Conservation (phyloP, 2,797 vertebrate species). For the Artibeus lituratus region DNA sequence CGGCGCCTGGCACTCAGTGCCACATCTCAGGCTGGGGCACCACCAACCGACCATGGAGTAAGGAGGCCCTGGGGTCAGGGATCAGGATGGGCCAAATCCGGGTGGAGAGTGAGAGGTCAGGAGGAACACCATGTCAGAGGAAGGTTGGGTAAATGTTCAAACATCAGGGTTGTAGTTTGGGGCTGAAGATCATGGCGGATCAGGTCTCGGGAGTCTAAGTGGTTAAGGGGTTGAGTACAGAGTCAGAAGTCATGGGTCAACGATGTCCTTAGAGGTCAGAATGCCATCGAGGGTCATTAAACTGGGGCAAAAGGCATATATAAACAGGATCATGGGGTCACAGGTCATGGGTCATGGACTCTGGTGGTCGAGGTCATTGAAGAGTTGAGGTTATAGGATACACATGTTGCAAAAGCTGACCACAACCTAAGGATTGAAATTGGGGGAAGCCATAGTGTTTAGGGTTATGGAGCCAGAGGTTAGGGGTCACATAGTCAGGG, state of each 20-base stretch:
- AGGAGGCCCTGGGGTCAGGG: not conserved
- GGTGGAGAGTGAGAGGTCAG: not conserved
- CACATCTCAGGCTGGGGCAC: constrained; percentile 73
- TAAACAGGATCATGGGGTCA: not conserved
- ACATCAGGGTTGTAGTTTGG: not conserved
- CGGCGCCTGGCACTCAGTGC: not conserved
- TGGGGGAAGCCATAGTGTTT: not conserved
- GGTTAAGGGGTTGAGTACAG: not conserved
- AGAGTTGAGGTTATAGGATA: not conserved
- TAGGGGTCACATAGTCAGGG: not conserved
- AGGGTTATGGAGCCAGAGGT: not conserved
- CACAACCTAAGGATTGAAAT: not conserved
- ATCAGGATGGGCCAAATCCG: not conserved
- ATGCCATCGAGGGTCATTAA: not conserved
- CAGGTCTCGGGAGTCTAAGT: not conserved
- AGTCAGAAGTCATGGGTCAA: not conserved
- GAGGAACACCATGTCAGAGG: not conserved
- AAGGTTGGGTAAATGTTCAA: not conserved
- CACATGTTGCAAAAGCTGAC: not conserved
- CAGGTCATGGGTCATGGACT: not conserved
- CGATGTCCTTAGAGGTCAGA: not conserved
- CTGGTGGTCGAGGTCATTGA: not conserved
- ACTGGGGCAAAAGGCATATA: not conserved
- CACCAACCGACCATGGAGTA: constrained; percentile 51
- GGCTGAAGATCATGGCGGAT: not conserved